A percentile compares a stretch with the other conserved stretches of the same genome.
These are phyloP conservation scores for Eptatretus atami DNA, from an alignment of 2,797 vertebrate genomes.

Conservation along the genomic window DNA sequence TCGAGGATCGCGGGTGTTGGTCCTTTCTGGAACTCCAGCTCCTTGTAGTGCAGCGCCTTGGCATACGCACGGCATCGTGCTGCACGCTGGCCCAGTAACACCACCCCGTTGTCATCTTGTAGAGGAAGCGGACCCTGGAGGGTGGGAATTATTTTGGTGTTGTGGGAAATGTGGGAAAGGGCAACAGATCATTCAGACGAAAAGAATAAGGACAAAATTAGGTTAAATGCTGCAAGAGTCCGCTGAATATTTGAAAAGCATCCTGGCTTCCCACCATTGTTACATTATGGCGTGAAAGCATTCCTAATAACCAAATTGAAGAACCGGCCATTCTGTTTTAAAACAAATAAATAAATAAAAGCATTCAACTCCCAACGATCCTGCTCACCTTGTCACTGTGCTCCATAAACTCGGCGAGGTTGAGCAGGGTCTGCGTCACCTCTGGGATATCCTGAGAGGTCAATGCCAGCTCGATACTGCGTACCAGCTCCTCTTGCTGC, in stretches of 20 bases:
- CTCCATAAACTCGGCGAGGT: slow-evolving; percentile 96
- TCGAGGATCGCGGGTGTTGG: slow-evolving; percentile 67
- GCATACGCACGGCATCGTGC: slow-evolving; percentile 88
- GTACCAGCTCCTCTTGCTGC: slow-evolving; percentile 89
- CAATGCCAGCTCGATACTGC: slow-evolving; percentile 72
- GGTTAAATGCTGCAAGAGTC: too few species aligned
- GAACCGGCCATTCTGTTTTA: too few species aligned
- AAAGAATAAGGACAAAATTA: too few species aligned
- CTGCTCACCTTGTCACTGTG: slow-evolving; percentile 75
- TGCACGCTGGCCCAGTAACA: slow-evolving; percentile 69
- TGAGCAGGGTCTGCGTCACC: slow-evolving; percentile 83
- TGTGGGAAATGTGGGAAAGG: background rate
- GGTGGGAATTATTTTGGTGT: background rate
- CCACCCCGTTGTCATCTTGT: slow-evolving; percentile 81
- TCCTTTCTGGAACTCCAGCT: slow-evolving; percentile 92
- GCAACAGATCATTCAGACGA: too few species aligned
- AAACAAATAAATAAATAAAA: too few species aligned
- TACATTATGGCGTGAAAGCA: too few species aligned
- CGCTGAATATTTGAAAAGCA: too few species aligned
- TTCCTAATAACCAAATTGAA: too few species aligned
- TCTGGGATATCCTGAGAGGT: slow-evolving; percentile 93
- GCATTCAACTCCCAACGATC: background rate
- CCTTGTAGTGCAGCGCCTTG: slow-evolving; percentile 92
- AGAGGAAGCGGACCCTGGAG: slow-evolving; percentile 57
- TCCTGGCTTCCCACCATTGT: too few species aligned